phyloP scores from a whole-genome alignment of 2,888 invertebrate genomes.

The Lasius platythorax region DNA sequence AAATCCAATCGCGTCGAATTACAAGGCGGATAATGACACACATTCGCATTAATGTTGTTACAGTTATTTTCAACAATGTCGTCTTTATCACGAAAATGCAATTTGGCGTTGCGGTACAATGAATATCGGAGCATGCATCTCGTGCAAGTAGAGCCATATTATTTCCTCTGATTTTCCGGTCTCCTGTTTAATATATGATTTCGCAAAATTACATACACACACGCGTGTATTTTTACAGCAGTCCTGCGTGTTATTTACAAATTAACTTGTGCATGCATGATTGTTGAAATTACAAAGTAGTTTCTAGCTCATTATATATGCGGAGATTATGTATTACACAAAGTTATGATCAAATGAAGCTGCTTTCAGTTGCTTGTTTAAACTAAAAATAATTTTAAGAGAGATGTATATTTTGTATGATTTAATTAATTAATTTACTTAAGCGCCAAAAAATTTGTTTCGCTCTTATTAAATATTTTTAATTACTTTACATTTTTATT shows the following conservation, averaged over 20 bases:
- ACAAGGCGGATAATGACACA: conserved; percentile 43
- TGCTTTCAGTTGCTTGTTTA: neutral
- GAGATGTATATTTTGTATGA: neutral
- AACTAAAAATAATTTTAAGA: neutral
- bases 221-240: conserved; percentile 25
- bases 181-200: conserved; percentile 46
- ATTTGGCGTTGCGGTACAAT: conserved; percentile 54
- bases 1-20: conserved; percentile 37
- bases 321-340: neutral
- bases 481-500: neutral
- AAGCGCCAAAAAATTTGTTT: neutral
- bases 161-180: conserved; percentile 53
- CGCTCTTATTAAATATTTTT: neutral
- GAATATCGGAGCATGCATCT: conserved; percentile 35
- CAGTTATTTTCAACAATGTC: conserved; percentile 29
- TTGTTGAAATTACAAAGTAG: conserved; percentile 29
- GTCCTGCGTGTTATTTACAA: conserved; percentile 9
- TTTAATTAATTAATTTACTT: neutral
- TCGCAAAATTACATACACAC: conserved; percentile 18
- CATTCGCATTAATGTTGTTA: conserved; percentile 34
- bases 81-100: conserved; percentile 56
- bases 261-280: conserved; percentile 28
- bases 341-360: conserved; percentile 15
- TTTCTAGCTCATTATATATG: conserved; percentile 9
- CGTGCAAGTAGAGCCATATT: conserved; percentile 26